A percentile compares a stretch with the other conserved stretches of the same genome.
Conservation (phyloP, 2,797 vertebrate species). For the Tachyglossus aculeatus region DNA sequence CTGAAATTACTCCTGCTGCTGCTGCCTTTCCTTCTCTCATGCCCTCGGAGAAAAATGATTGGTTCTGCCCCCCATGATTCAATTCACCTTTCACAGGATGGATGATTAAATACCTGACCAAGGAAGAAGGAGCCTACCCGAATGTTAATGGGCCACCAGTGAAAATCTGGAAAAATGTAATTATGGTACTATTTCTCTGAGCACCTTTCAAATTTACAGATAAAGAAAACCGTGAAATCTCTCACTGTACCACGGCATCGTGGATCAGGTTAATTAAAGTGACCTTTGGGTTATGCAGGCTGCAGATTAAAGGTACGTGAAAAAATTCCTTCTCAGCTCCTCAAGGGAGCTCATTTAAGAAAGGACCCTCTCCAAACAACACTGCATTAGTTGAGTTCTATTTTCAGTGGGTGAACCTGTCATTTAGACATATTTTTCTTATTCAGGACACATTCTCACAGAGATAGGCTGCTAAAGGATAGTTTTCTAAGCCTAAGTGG, state of each 20-base stretch:
- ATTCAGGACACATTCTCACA: too few species aligned
- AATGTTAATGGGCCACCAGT: neutral
- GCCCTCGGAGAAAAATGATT: neutral
- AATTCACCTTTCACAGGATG: neutral
- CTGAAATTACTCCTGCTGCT: neutral
- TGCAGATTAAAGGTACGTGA: neutral
- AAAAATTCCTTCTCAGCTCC: conserved; percentile 7
- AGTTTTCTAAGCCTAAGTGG: too few species aligned
- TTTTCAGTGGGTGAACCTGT: too few species aligned
- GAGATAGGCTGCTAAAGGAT: too few species aligned
- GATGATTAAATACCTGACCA: neutral
- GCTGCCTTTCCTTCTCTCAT: neutral
- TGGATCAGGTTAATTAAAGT: neutral
- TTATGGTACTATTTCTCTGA: neutral
- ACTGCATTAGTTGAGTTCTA: too few species aligned
- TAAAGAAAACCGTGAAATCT: neutral
- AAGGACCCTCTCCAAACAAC: neutral
- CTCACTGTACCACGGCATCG: neutral
- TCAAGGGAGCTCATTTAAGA: neutral
- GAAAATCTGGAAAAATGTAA: too few species aligned
- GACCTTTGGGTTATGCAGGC: neutral
- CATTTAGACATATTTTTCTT: too few species aligned
- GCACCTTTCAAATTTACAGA: neutral
- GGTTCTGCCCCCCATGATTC: neutral
- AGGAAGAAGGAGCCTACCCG: neutral